Conservation (phyloP, 2,113 vertebrate species). For the Calidris pygmaea region DNA sequence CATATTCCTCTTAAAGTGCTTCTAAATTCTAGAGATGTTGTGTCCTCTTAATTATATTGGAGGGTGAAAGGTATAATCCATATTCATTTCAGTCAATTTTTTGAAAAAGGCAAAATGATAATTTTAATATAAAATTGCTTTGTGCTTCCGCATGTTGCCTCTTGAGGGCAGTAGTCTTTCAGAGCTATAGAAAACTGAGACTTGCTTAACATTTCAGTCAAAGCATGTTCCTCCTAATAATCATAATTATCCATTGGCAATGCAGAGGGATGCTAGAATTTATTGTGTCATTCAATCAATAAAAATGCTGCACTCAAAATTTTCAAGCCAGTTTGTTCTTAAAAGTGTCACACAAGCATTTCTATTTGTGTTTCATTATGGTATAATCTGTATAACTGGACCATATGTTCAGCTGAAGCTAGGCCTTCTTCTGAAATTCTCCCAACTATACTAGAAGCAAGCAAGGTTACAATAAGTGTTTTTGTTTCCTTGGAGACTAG, state of each 20-base stretch:
- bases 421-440: neutral
- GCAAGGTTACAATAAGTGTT: neutral
- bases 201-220: slow-evolving; percentile 17
- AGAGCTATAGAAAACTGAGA: neutral
- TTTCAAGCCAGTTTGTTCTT: slow-evolving; percentile 58
- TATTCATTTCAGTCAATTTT: neutral
- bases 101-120: neutral
- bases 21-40: neutral
- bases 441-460: neutral
- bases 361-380: slow-evolving; percentile 46
- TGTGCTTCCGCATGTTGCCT: neutral
- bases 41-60: neutral
- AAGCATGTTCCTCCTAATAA: slow-evolving; percentile 35
- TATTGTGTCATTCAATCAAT: slow-evolving; percentile 59
- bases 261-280: slow-evolving; percentile 25
- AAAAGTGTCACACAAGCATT: slow-evolving; percentile 56
- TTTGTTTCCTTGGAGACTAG: neutral
- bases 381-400: slow-evolving; percentile 14
- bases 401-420: slow-evolving; percentile 40
- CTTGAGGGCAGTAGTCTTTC: slow-evolving; percentile 62
- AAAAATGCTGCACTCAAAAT: slow-evolving; percentile 48
- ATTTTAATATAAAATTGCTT: neutral
- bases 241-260: slow-evolving; percentile 61
- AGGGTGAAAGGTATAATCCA: neutral
- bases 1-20: neutral